Base-by-base conservation (phyloP, 35 echinoderm and acorn worm genomes). In the Apostichopus japonicus region DNA sequence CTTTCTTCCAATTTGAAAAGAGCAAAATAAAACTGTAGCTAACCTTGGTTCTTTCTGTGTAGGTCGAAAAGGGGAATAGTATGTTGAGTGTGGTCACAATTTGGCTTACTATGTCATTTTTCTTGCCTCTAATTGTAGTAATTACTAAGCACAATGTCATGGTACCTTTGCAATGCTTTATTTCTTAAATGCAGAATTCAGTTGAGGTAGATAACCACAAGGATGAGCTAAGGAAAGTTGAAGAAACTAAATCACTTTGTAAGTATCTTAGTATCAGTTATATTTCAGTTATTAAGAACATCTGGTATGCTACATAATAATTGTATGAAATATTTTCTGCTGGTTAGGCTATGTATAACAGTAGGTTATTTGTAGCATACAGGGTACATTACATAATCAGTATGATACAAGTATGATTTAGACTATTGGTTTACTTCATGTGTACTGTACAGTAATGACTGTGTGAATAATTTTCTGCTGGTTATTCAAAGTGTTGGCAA, bases 241-340 rank as follows among this genome's bases (percentile, higher is more conserved):
- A 96, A 84, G 95, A 96, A 90, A 86, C 51, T 51, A 96, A 92
- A 78, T 90, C 95, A 86, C 78, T 96, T 23, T 92, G 95, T 96
- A 87, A 96, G 95, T 96, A 51, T 16, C 27, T 44, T 44, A 44
- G 33, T 3, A 44, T 44, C 33, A 44, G 33, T 44, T 44, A 44
- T 44, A 44, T 44, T 44, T 44, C 33, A 44, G 33, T 44, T 44
- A 44, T 44, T 44, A 44, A 44, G 33, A 44, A 44, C 33, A 4
- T 44, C 33, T 44, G 33, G 33, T 44, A 44, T 44, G 33, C 33
- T 44, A 44, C 33, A 44, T 4, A 44, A 44, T 44, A 44, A 44
- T 44, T 44, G 33, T 44, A 44, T 44, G 33, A 44, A 44, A 44
- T 44, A 44, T 44, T 44, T 44, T 44, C 33, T 44, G 33, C 33